Evolutionary conservation across 2,888 invertebrate species (phyloP).

Genomic region (Spilarctia lutea): DNA sequence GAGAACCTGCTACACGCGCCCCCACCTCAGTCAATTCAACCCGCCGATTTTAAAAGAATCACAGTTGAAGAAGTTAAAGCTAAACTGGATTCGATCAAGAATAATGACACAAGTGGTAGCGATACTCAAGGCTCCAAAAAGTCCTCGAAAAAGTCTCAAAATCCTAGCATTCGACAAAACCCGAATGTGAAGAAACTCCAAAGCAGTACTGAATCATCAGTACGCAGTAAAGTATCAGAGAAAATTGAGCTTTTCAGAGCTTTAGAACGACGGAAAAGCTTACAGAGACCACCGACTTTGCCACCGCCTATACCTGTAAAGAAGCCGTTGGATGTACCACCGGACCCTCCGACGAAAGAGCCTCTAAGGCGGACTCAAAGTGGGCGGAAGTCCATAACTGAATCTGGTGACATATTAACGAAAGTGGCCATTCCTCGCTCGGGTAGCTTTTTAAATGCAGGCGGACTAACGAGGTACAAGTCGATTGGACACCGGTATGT

Average conservation of each 20-base stretch:
- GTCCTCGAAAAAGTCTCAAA: constrained; percentile 65
- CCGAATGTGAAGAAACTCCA: constrained; percentile 59
- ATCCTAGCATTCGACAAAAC: constrained; percentile 52
- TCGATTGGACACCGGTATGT: constrained; percentile 89
- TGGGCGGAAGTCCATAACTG: constrained; percentile 80
- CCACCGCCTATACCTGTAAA: constrained; percentile 83
- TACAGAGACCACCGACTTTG: constrained; percentile 81
- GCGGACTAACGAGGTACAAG: constrained; percentile 91
- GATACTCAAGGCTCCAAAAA: constrained; percentile 86
- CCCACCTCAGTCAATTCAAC: constrained; percentile 66
- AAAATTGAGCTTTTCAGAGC: constrained; percentile 83
- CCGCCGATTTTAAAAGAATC: constrained; percentile 77
- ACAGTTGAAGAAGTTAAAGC: constrained; percentile 87
- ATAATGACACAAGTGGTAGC: constrained; percentile 77
- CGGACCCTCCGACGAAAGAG: constrained; percentile 66
- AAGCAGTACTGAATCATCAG: constrained; percentile 78
- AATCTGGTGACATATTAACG: constrained; percentile 93
- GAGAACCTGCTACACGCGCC: constrained; percentile 85
- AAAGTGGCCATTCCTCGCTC: constrained; percentile 95
- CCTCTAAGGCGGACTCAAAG: constrained; percentile 81
- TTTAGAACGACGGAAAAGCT: constrained; percentile 78
- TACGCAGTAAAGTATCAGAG: constrained; percentile 83
- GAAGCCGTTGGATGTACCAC: constrained; percentile 63
- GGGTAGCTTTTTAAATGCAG: constrained; percentile 94
- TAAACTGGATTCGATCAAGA: constrained; percentile 82